Evolutionary conservation across 2,113 vertebrate species (phyloP), one percentile per base, ranked within the genome.

Genomic region (Poeciliopsis occidentalis): DNA sequence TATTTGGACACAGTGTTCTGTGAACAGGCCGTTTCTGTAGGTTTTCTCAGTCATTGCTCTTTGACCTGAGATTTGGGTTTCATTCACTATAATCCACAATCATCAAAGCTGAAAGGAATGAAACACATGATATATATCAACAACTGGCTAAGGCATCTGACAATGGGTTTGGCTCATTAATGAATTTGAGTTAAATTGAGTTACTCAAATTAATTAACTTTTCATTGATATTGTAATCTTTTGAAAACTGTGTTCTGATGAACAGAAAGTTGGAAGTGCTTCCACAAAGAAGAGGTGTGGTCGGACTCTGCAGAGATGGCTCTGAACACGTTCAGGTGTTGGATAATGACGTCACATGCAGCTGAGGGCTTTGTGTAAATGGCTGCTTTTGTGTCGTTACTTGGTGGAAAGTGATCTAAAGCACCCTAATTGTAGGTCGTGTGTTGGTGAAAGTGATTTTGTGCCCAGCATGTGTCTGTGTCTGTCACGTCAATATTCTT

Each of bases 401-500:
- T 47, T 47, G 44, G 51, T 57, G 51, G 87, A 88, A 87, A 90
- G 79, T 84, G 87, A 89, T 87, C 83, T 89, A 80, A 89, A 86
- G 79, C 31, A 0, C 73, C 70, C n/a, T 87, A 89, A 89, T 90
- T 88, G 87, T 63, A 81, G 84, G 82, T 82, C 84, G 75, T 82
- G 78, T 85, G 79, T 81, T 83, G 67, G 61, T 74, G 79, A 84
- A 78, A 88, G 78, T 68, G 82, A 90, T 90, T 85, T 88, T 84
- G 78, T 88, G 75, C 88, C 69, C 78, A 68, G 80, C 76, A 65
- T 57, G 51, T n/a, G 51, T 57, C 51, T 75, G 71, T 81, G 75
- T 83, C 78, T 82, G 80, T 85, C 82, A 79, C 87, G 82, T 88
- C 84, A 85, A 85, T 81, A 87, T 88, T 89, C 87, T 29, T 73